phyloP scores from a whole-genome alignment of 2,797 vertebrate species.

The Lindbergichthys nudifrons region DNA sequence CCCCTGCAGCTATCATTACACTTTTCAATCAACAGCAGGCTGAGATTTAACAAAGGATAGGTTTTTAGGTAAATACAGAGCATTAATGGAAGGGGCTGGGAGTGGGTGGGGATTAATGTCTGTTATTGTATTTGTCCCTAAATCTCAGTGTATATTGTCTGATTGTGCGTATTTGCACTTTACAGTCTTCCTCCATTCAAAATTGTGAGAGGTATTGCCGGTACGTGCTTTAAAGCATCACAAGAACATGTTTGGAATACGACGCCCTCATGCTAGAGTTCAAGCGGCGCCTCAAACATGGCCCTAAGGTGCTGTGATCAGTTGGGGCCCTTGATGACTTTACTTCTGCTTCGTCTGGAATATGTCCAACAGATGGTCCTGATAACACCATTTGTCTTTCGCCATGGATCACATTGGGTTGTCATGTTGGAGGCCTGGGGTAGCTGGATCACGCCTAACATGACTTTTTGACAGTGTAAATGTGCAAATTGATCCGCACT shows the following conservation, averaged over 20 bases:
- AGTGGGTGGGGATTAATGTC: constrained; percentile 19
- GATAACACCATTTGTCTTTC: constrained; percentile 68
- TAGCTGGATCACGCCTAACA: constrained; percentile 44
- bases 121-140: constrained; percentile 30
- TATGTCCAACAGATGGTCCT: constrained; percentile 68
- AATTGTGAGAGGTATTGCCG: constrained; percentile 31
- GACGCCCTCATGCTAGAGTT: constrained; percentile 47
- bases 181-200: neutral
- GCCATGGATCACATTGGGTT: constrained; percentile 35
- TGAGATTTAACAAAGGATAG: constrained; percentile 66
- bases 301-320: constrained; percentile 66
- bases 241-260: constrained; percentile 53
- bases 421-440: constrained; percentile 50
- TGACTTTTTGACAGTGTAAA: constrained; percentile 52
- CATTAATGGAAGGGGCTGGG: constrained; percentile 38
- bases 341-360: constrained; percentile 61
- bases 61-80: constrained; percentile 70
- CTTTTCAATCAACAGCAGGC: constrained; percentile 74
- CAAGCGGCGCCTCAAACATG: constrained; percentile 52
- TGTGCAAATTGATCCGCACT: constrained; percentile 36
- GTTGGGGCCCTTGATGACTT: constrained; percentile 68
- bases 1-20: constrained; percentile 81
- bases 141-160: constrained; percentile 43
- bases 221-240: constrained; percentile 49
- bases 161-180: constrained; percentile 22